These are phyloP conservation scores for Phasia obesa DNA, from an alignment of 2,888 invertebrate species.

Conservation along the genomic window DNA sequence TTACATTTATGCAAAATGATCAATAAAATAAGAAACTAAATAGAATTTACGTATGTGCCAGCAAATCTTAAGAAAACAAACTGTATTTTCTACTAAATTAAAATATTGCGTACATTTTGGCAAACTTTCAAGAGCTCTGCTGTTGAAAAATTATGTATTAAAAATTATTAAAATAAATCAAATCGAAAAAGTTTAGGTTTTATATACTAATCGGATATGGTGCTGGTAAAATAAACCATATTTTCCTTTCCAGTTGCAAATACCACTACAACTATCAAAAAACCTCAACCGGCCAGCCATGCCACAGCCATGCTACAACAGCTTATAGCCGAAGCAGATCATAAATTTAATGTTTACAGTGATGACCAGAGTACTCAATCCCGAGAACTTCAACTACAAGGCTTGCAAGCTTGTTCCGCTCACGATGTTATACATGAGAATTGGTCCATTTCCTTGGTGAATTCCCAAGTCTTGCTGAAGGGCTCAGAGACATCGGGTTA, in stretches of 20 bases:
- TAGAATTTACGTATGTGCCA: no score
- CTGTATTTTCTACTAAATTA: no score
- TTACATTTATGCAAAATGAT: no score
- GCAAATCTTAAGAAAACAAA: no score
- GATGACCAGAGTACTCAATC: conserved; percentile 93
- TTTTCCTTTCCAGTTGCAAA: conserved; percentile 67
- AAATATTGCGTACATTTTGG: no score
- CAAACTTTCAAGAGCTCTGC: no score
- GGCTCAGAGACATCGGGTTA: conserved; percentile 99
- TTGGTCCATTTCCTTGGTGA: conserved; percentile 91
- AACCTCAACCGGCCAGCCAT: conserved; percentile 86
- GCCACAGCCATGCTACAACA: conserved; percentile 93
- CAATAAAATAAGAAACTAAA: no score
- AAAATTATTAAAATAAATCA: no score
- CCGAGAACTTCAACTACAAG: conserved; percentile 90
- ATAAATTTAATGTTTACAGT: conserved; percentile 97
- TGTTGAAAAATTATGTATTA: no score
- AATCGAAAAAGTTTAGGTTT: no score
- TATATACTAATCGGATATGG: no score
- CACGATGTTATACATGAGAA: conserved; percentile 97
- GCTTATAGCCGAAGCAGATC: conserved; percentile 95
- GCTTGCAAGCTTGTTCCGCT: conserved; percentile 92
- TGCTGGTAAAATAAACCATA: no score
- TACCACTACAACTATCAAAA: conserved; percentile 76
- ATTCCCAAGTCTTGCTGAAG: conserved; percentile 89